Conservation (phyloP, 2,888 invertebrate species). For the Ectobius pallidus region DNA sequence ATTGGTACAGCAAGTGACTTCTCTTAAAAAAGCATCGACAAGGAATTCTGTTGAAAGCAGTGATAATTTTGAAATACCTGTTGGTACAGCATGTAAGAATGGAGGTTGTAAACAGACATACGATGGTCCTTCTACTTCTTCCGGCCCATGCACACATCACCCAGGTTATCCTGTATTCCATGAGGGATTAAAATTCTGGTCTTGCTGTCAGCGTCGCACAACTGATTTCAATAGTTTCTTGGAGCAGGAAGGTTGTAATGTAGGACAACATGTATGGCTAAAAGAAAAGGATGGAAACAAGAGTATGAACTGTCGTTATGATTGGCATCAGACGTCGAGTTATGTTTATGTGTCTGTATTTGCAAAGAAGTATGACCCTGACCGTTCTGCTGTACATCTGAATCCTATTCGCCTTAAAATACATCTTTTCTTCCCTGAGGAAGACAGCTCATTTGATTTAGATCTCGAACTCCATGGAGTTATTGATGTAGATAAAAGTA, state of each 20-base stretch:
- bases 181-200: slow-evolving; percentile 97
- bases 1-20: slow-evolving; percentile 66
- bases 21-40: slow-evolving; percentile 44
- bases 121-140: slow-evolving; percentile 67
- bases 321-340: slow-evolving; percentile 93
- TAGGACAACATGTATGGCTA: slow-evolving; percentile 86
- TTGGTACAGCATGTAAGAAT: slow-evolving; percentile 87
- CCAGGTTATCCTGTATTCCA: slow-evolving; percentile 93
- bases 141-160: slow-evolving; percentile 76
- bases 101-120: slow-evolving; percentile 66
- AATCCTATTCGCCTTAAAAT: slow-evolving; percentile 83
- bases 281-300: slow-evolving; percentile 63
- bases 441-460: slow-evolving; percentile 73
- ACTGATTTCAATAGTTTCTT: slow-evolving; percentile 93
- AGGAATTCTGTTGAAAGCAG: slow-evolving; percentile 47
- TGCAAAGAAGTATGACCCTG: slow-evolving; percentile 87
- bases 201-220: slow-evolving; percentile 92
- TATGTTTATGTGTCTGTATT: slow-evolving; percentile 87
- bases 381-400: slow-evolving; percentile 73
- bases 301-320: slow-evolving; percentile 79
- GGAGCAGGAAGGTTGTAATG: slow-evolving; percentile 87
- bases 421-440: slow-evolving; percentile 78
- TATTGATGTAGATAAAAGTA: slow-evolving; percentile 73
- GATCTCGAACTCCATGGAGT: slow-evolving; percentile 86
- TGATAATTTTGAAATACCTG: slow-evolving; percentile 57